Evolutionary conservation across 2,888 invertebrate genomes (phyloP).

Genomic region (Hydropsyche betteni): DNA sequence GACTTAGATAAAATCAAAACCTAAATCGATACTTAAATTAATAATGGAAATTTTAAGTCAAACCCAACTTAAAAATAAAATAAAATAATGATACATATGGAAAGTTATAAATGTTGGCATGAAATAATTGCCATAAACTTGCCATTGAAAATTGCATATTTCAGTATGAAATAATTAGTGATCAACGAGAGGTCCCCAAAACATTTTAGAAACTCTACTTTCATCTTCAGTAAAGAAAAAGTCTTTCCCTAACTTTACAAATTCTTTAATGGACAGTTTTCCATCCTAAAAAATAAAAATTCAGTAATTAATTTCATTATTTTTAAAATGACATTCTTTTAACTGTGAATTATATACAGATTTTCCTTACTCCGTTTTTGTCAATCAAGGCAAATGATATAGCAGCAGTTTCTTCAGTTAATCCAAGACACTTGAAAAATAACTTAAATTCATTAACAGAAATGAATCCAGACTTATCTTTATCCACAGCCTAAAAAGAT

Average conservation of each 20-base stretch:
- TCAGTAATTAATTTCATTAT: not conserved
- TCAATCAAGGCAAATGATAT: slow-evolving; percentile 83
- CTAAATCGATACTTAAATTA: too few species aligned
- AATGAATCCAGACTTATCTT: slow-evolving; percentile 80
- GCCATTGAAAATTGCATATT: slow-evolving; percentile 35
- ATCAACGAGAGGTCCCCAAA: slow-evolving; percentile 71
- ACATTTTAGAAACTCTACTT: slow-evolving; percentile 79
- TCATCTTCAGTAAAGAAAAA: slow-evolving; percentile 83
- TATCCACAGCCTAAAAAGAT: slow-evolving; percentile 78
- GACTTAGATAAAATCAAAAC: too few species aligned
- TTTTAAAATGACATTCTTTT: not conserved
- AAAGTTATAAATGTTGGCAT: not conserved
- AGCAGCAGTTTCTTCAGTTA: slow-evolving; percentile 78
- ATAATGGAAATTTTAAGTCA: not conserved
- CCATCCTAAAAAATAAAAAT: slow-evolving; percentile 67
- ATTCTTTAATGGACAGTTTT: slow-evolving; percentile 78
- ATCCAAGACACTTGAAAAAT: slow-evolving; percentile 82
- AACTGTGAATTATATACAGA: not conserved
- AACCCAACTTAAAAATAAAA: slow-evolving; percentile 3
- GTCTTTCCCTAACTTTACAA: slow-evolving; percentile 81
- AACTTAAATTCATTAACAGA: slow-evolving; percentile 83
- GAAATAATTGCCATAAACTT: slow-evolving; percentile 5
- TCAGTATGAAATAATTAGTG: slow-evolving; percentile 51
- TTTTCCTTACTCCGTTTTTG: slow-evolving; percentile 68
- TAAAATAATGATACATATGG: not conserved